Evolutionary conservation across 2,888 invertebrate genomes (phyloP).

Genomic region (Dioctria rufipes): DNA sequence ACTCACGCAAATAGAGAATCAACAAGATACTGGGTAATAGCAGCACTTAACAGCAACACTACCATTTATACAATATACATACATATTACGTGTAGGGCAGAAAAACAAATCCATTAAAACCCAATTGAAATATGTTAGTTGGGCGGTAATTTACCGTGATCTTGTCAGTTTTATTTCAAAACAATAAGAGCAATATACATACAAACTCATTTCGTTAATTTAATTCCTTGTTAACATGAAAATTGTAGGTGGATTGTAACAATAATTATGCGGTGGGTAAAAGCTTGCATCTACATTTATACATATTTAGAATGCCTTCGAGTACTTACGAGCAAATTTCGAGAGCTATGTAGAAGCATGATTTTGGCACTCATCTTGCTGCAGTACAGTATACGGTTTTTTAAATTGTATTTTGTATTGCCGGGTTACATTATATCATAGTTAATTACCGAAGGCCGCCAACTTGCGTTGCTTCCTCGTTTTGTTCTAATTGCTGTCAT

Average conservation of each 20-base stretch:
- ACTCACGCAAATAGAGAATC: slow-evolving; percentile 41
- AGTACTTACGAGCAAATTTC: too few species aligned
- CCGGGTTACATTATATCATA: slow-evolving; percentile 22
- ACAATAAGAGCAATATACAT: background rate
- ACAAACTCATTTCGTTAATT: background rate
- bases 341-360: background rate
- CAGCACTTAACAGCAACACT: too few species aligned
- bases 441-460: slow-evolving; percentile 34
- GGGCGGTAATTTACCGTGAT: slow-evolving; percentile 30
- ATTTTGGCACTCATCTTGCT: background rate
- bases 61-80: slow-evolving; percentile 7
- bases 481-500: slow-evolving; percentile 32
- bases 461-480: slow-evolving; percentile 27
- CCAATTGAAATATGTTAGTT: slow-evolving; percentile 25
- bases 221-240: background rate
- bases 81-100: slow-evolving; percentile 24
- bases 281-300: background rate
- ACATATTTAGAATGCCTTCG: too few species aligned
- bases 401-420: background rate
- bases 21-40: slow-evolving; percentile 35
- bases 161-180: slow-evolving; percentile 22
- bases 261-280: background rate
- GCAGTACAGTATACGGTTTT: background rate
- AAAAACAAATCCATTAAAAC: slow-evolving; percentile 42
- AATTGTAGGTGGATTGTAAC: slow-evolving; percentile 2